These are phyloP conservation scores for Merops nubicus DNA, from an alignment of 2,113 vertebrate genomes.

Conservation along the genomic window DNA sequence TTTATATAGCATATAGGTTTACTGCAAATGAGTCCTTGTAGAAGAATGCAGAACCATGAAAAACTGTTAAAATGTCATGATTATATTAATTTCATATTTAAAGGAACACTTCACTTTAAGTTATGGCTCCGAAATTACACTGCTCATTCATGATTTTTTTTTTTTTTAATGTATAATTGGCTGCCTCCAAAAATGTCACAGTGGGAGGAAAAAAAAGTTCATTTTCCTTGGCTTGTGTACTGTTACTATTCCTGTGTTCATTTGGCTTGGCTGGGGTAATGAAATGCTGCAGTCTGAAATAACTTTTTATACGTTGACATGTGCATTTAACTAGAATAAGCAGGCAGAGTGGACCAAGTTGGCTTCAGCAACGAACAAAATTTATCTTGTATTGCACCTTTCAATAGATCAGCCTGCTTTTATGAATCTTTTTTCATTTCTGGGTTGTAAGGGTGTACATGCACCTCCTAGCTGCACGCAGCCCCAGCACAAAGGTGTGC, in stretches of 20 bases:
- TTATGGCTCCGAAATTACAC: constrained; percentile 58
- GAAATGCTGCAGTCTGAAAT: constrained; percentile 65
- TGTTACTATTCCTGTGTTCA: constrained; percentile 65
- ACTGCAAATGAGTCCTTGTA: constrained; percentile 10
- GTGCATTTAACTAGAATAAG: constrained; percentile 52
- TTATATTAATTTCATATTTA: constrained; percentile 61
- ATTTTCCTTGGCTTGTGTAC: constrained; percentile 63
- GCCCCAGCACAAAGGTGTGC: not conserved
- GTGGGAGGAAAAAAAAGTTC: constrained; percentile 53
- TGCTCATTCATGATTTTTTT: constrained; percentile 71
- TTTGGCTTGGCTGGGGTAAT: constrained; percentile 53
- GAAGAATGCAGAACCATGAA: constrained; percentile 40
- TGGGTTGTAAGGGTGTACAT: accelerated
- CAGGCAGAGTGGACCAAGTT: constrained; percentile 14
- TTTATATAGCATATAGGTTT: constrained; percentile 43
- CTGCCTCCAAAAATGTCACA: constrained; percentile 70
- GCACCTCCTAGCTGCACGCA: not conserved
- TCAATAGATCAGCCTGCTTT: not conserved
- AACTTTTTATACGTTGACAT: constrained; percentile 69
- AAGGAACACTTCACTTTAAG: constrained; percentile 60
- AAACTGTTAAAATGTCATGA: constrained; percentile 50
- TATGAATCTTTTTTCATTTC: not conserved
- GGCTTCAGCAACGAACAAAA: constrained; percentile 30
- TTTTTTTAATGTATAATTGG: constrained; percentile 68
- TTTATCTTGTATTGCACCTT: constrained; percentile 12